Percentiles rank a stretch among this genome's conserved stretches.
phyloP scores from a whole-genome alignment of 2,888 invertebrate species.

The Oligia fasciuncula region DNA sequence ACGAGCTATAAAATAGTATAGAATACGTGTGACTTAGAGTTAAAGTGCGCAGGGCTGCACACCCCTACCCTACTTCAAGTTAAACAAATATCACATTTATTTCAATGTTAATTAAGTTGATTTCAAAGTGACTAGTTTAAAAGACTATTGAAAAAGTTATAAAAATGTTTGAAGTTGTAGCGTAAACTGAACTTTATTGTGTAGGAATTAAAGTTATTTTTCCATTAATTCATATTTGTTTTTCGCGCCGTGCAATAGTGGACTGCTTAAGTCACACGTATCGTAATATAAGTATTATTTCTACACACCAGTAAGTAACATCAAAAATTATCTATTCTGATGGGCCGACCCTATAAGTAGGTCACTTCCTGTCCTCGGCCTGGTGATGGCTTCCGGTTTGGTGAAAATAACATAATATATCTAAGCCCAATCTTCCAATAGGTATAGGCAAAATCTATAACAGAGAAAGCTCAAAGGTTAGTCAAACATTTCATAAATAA shows the following conservation, averaged over 20 bases:
- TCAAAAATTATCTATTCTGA: neutral
- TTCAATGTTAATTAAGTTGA: no score
- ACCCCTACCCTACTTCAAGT: no score
- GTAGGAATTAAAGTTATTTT: no score
- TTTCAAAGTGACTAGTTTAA: no score
- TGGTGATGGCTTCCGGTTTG: slow-evolving; percentile 29
- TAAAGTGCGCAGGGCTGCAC: no score
- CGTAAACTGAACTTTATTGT: no score
- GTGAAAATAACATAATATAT: slow-evolving; percentile 33
- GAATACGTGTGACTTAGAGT: no score
- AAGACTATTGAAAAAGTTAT: no score
- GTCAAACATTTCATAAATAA: neutral
- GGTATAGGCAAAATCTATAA: neutral
- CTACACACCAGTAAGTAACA: neutral
- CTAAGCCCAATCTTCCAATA: slow-evolving; percentile 11
- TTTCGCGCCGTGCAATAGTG: neutral
- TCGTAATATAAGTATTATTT: neutral
- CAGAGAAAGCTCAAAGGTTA: neutral
- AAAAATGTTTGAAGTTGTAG: no score
- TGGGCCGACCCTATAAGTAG: neutral
- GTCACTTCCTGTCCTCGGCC: slow-evolving; percentile 9
- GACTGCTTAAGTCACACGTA: neutral
- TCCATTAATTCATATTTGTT: no score
- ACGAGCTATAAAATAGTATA: no score
- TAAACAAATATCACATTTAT: no score